phyloP scores from a whole-genome alignment of 2,888 invertebrate species.

The Electrophaes corylata region DNA sequence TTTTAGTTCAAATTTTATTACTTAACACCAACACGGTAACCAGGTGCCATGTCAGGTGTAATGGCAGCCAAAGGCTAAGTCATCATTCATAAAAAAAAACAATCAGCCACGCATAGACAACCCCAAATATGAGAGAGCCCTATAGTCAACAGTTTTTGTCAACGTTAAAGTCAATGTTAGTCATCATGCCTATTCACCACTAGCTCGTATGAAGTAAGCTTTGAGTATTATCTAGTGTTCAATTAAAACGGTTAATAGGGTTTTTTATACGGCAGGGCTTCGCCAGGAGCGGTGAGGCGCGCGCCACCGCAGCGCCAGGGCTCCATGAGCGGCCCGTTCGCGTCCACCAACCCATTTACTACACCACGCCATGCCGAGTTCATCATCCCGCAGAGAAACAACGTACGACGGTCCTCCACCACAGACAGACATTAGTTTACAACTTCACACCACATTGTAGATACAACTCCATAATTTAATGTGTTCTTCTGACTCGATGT shows the following conservation, averaged over 20 bases:
- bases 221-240: not conserved
- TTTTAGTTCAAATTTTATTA: not conserved
- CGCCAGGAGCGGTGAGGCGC: slow-evolving; percentile 27
- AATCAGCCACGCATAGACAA: no score
- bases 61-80: no score
- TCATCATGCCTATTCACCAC: no score
- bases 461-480: slow-evolving; percentile 10
- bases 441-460: not conserved
- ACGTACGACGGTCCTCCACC: slow-evolving; percentile 61
- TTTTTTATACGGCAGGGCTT: slow-evolving; percentile 9
- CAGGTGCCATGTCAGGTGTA: no score
- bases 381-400: slow-evolving; percentile 75
- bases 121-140: no score
- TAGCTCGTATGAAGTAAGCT: no score
- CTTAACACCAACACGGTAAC: not conserved
- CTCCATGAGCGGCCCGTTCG: slow-evolving; percentile 63
- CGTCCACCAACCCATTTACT: slow-evolving; percentile 69
- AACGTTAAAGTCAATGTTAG: no score
- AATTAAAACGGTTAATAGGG: not conserved
- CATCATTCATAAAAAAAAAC: no score
- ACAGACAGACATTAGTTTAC: slow-evolving; percentile 53
- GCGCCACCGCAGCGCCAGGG: slow-evolving; percentile 55
- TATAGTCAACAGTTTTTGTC: no score
- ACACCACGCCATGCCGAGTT: slow-evolving; percentile 72
- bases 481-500: not conserved